Evolutionary conservation across 2,888 invertebrate genomes (phyloP).

Genomic region (Tricholauxania praeusta): DNA sequence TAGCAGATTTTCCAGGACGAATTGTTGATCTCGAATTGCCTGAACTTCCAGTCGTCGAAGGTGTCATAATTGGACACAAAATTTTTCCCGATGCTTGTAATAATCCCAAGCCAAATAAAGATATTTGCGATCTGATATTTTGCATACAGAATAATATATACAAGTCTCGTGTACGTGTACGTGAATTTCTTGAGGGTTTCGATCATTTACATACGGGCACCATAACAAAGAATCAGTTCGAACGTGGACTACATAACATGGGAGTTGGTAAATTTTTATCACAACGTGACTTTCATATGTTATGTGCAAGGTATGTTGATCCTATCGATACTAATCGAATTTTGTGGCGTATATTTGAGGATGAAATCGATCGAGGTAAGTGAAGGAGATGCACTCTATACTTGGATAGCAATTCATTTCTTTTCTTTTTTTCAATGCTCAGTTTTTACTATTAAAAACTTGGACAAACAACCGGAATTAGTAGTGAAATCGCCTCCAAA

Average conservation of each 20-base stretch:
- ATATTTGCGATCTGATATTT: conserved; percentile 58
- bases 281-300: conserved; percentile 73
- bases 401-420: no score
- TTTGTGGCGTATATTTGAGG: conserved; percentile 82
- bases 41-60: conserved; percentile 70
- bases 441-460: conserved; percentile 76
- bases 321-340: conserved; percentile 77
- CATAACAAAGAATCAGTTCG: conserved; percentile 78
- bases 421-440: not conserved
- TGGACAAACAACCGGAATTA: conserved; percentile 77
- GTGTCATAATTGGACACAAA: conserved; percentile 51
- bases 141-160: conserved; percentile 76
- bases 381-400: not conserved
- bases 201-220: conserved; percentile 78
- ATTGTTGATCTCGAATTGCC: conserved; percentile 78
- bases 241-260: conserved; percentile 76
- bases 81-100: conserved; percentile 56
- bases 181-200: conserved; percentile 79
- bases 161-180: conserved; percentile 75
- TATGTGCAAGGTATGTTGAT: conserved; percentile 78
- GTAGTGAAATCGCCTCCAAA: conserved; percentile 72
- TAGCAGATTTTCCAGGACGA: conserved; percentile 74
- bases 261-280: conserved; percentile 75
- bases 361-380: conserved; percentile 81
- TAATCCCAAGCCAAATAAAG: conserved; percentile 52